phyloP scores from a whole-genome alignment of 1,140 invertebrate species.

The Pseudobourletiella spinata region DNA sequence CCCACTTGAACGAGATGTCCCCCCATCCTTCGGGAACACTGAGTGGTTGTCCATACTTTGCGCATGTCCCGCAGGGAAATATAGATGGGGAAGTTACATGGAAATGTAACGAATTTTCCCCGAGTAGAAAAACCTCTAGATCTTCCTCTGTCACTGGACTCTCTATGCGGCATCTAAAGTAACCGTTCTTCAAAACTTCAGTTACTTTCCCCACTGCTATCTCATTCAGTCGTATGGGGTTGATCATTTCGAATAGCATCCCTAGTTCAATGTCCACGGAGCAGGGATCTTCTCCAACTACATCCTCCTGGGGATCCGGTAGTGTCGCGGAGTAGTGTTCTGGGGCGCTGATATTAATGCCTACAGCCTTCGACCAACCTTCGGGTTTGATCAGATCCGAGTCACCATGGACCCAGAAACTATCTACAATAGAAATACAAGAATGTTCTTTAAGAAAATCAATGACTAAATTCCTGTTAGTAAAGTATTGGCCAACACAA shows the following conservation, averaged over 20 bases:
- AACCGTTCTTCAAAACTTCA: slow-evolving; percentile 2
- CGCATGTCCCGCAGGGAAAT: slow-evolving; percentile 1
- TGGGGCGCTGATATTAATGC: background rate
- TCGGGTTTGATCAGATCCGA: background rate
- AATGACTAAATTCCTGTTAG: background rate
- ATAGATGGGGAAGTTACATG: background rate
- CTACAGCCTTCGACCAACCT: background rate
- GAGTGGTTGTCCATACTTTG: background rate
- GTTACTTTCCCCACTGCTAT: background rate
- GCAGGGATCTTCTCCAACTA: background rate
- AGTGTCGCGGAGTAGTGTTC: too few relatives aligned
- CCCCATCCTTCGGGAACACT: too few relatives aligned
- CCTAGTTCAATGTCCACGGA: background rate
- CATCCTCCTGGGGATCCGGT: background rate
- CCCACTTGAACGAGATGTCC: too few relatives aligned
- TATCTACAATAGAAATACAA: background rate
- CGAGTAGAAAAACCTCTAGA: too few relatives aligned
- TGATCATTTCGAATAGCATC: background rate
- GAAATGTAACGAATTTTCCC: background rate
- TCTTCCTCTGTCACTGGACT: background rate
- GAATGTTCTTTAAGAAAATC: background rate
- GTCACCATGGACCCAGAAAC: background rate
- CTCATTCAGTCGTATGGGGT: background rate
- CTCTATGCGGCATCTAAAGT: background rate
- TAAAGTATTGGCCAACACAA: background rate